Conservation (phyloP, 1,140 invertebrate species). For the Scaptodrosophila lebanonensis region DNA sequence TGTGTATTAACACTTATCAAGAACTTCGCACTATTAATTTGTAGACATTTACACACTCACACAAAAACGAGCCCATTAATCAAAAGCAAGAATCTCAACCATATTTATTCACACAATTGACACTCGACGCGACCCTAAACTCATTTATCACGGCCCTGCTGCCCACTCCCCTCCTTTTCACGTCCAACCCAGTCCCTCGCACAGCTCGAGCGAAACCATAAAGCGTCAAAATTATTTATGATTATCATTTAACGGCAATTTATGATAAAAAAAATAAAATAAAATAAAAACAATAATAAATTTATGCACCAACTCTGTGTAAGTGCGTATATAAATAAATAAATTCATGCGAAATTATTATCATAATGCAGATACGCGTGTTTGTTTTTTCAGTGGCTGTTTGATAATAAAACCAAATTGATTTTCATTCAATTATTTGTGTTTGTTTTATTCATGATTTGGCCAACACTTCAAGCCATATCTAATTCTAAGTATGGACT, state of each 20-base stretch:
- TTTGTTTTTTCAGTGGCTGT: conserved; percentile 32
- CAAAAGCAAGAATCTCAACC: conserved; percentile 43
- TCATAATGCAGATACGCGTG: conserved; percentile 22
- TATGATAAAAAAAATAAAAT: conserved; percentile 30
- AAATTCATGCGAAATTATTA: conserved; percentile 38
- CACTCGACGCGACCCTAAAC: conserved; percentile 58
- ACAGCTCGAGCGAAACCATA: conserved; percentile 3
- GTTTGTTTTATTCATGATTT: no score
- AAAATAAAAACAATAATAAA: conserved; percentile 5
- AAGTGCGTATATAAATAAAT: conserved; percentile 29
- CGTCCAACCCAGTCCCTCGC: conserved; percentile 2
- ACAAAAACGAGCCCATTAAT: not conserved
- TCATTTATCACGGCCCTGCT: conserved; percentile 54
- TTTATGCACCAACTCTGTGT: no score
- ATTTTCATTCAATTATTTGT: not conserved
- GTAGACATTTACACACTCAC: conserved; percentile 10
- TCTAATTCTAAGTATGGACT: no score
- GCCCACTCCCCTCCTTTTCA: no score
- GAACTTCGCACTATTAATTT: conserved; percentile 20
- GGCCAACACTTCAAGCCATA: no score
- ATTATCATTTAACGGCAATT: conserved; percentile 63
- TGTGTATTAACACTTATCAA: no score
- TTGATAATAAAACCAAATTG: conserved; percentile 17
- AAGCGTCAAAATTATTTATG: conserved; percentile 57
- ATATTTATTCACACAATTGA: conserved; percentile 65